Evolutionary conservation across 2,888 invertebrate species (phyloP).

Genomic region (Chrysotoxum bicinctum): DNA sequence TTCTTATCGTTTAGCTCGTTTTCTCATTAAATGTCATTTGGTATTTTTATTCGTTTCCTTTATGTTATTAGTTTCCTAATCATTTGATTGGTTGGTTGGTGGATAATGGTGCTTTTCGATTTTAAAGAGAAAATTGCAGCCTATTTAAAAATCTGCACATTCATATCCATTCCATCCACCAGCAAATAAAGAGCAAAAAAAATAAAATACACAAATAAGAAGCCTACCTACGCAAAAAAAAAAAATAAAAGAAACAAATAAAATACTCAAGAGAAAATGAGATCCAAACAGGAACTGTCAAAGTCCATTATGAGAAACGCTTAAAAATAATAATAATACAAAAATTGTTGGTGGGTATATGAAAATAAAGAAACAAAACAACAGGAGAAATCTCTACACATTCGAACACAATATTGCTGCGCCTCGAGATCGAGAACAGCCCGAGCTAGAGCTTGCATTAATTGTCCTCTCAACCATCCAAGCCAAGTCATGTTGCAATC

Average conservation of each 20-base stretch:
- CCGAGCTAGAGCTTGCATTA: constrained; percentile 23
- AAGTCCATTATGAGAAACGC: constrained; percentile 70
- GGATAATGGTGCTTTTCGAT: constrained; percentile 18
- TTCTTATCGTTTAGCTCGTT: constrained; percentile 21
- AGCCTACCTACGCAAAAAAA: constrained; percentile 12
- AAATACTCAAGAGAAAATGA: constrained; percentile 65
- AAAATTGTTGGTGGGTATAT: background rate
- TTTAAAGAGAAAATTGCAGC: constrained; percentile 65
- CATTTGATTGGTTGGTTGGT: constrained; percentile 16
- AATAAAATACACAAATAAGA: constrained; percentile 31
- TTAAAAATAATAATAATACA: constrained; percentile 40
- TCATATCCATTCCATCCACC: background rate
- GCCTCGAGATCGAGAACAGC: constrained; percentile 29
- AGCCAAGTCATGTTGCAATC: constrained; percentile 63
- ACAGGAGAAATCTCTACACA: constrained; percentile 19
- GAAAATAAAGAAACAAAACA: constrained; percentile 37
- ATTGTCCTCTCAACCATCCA: constrained; percentile 32
- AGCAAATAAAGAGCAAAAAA: constrained; percentile 58
- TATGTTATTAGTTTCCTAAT: constrained; percentile 57
- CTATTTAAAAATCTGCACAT: constrained; percentile 35
- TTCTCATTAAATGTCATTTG: constrained; percentile 41
- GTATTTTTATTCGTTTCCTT: constrained; percentile 50
- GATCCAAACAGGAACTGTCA: constrained; percentile 69
- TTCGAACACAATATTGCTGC: constrained; percentile 24
- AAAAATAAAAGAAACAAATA: constrained; percentile 25